Evolutionary conservation across 2,888 invertebrate species (phyloP).

Genomic region (Melikaiella ostensackeni): DNA sequence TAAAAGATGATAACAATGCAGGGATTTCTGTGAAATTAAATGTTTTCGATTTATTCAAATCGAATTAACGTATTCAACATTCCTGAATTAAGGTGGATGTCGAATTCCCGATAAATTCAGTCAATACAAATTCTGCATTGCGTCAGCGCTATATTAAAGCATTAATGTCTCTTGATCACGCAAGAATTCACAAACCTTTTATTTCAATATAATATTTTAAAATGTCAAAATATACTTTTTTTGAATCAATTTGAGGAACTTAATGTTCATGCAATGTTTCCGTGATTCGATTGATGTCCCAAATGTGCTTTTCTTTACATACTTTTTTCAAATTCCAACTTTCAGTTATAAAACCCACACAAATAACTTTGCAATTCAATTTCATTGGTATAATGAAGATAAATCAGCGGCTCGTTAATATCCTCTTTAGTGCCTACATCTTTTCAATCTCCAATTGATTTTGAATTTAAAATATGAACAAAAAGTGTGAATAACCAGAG

Average conservation of each 20-base stretch:
- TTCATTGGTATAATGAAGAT: background rate
- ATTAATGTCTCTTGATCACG: slow-evolving; percentile 8
- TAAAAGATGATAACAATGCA: background rate
- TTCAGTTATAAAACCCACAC: background rate
- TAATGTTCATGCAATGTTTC: too few species aligned
- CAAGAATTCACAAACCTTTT: background rate
- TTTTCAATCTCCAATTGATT: background rate
- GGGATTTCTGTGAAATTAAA: background rate
- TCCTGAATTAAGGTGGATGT: background rate
- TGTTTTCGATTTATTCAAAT: background rate
- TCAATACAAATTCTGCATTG: background rate
- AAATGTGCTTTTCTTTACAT: too few species aligned
- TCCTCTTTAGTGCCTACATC: background rate
- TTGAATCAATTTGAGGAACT: too few species aligned
- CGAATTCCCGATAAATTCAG: background rate
- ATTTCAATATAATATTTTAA: background rate
- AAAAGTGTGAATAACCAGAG: background rate
- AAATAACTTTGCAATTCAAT: background rate
- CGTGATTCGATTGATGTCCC: background rate
- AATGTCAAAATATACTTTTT: too few species aligned
- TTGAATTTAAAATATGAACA: background rate
- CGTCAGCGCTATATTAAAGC: background rate
- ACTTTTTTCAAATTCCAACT: background rate
- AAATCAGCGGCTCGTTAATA: background rate
- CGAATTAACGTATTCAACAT: background rate